Percentiles rank a stretch among this genome's conserved stretches.
Conservation (phyloP, 2,113 vertebrate species). For the Monopterus albus region DNA sequence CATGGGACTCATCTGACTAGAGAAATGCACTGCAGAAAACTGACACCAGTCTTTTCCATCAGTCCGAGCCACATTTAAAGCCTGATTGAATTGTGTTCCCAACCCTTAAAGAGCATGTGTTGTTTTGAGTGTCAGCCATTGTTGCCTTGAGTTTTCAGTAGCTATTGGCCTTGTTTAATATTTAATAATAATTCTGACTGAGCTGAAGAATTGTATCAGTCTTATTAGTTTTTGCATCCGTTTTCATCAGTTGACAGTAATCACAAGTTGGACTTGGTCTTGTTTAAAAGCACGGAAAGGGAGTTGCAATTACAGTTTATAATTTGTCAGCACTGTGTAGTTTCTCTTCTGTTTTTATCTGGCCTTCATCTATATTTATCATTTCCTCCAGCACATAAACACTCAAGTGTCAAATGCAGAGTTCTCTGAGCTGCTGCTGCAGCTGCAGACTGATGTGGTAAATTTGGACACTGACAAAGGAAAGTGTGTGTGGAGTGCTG, state of each 20-base stretch:
- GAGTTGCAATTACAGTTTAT: neutral
- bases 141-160: too few species aligned
- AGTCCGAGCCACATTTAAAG: neutral
- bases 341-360: constrained; percentile 60
- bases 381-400: constrained; percentile 18
- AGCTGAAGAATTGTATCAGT: too few species aligned
- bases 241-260: too few species aligned
- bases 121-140: too few species aligned
- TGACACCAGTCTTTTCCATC: neutral
- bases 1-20: neutral
- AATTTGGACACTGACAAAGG: constrained; percentile 17
- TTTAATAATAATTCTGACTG: too few species aligned
- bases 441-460: neutral
- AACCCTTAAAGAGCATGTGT: too few species aligned
- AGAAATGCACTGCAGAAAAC: neutral
- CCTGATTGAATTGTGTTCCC: too few species aligned
- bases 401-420: neutral
- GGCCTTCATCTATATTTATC: constrained; percentile 12
- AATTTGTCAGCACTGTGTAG: constrained; percentile 29
- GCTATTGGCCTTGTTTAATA: too few species aligned
- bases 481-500: constrained; percentile 6
- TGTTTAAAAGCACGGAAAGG: neutral
- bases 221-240: too few species aligned
- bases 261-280: too few species aligned
- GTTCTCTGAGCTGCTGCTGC: neutral